Evolutionary conservation across 2,888 invertebrate genomes (phyloP), one percentile per base, ranked within the genome.

Genomic region (Eledona agricola): DNA sequence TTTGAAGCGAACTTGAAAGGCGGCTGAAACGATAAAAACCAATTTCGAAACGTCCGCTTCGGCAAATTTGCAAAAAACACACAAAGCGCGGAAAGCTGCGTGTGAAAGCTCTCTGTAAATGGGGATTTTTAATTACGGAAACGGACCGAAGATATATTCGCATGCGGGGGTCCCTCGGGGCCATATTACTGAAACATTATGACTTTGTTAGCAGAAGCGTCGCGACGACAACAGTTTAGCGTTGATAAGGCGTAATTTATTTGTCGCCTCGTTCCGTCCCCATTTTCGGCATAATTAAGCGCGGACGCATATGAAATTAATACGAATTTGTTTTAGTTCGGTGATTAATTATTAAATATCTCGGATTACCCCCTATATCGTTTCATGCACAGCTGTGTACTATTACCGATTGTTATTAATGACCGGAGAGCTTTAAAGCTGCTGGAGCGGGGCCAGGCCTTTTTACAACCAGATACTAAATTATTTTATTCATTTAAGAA

Each of bases 41-140:
- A 63, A 62, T 64, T 64, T 61, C 38, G 58, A 58, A 58, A 57
- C 49, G 60, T 52, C 52, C 49, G 50, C 54, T 53, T 52, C 58
- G 54, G 58, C 59, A 56, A 59, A 59, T 60, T 59, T 51, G 59
- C 54, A 57, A 58, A 53, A 53, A 54, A 51, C 54, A 55, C 51
- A 59, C 58, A 58, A 60, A 57, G 55, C 55, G 53, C 57, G 43
- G 55, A 58, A 60, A 60, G 57, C 19, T 34, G 35, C 26, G 46
- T 45, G 53, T 47, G 47, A 47, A 47, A 47, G 47, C 47, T 47
- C 28, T 26, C 29, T 13, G n/a, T 49, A 23, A 40, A 49, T 49
- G 49, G 38, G 13, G 49, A 16, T 50, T 50, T 50, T 50, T 40
- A 50, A 40, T 50, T 40, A 31, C 31, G 29, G 40, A 32, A 42